Conservation (phyloP, 1,140 invertebrate species). For the Hyposmocoma kahamanoa region DNA sequence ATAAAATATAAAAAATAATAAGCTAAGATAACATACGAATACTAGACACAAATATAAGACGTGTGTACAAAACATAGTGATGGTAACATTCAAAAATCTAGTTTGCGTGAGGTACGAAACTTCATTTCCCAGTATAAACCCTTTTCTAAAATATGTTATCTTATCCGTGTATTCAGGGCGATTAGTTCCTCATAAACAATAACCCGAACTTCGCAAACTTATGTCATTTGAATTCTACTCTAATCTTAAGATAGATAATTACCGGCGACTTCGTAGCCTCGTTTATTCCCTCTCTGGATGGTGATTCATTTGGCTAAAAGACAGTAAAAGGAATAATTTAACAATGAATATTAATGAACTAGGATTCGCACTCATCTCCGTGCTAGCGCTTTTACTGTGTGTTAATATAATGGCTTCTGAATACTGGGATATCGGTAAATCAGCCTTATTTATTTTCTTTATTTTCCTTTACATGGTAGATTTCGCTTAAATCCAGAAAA, state of each 20-base stretch:
- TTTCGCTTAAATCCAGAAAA: neutral
- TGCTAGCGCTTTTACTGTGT: constrained; percentile 52
- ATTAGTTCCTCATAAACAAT: no score
- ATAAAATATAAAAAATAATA: no score
- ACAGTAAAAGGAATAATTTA: constrained; percentile 64
- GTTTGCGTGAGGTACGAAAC: no score
- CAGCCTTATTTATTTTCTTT: constrained; percentile 18
- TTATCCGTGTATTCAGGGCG: no score
- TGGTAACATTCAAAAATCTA: no score
- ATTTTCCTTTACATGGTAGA: neutral
- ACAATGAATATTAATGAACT: constrained; percentile 66
- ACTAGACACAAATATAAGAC: no score
- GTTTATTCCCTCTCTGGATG: constrained; percentile 48
- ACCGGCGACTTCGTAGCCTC: constrained; percentile 21
- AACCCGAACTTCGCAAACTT: no score
- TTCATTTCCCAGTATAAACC: no score
- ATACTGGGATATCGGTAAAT: constrained; percentile 32
- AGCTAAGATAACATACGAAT: no score
- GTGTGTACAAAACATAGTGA: no score
- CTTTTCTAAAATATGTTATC: no score
- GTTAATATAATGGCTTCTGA: constrained; percentile 58
- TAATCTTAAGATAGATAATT: constrained; percentile 5
- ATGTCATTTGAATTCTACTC: no score
- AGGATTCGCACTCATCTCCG: constrained; percentile 54
- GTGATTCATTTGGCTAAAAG: constrained; percentile 52